Conservation (phyloP, 2,797 vertebrate genomes). For the Perodicticus potto region DNA sequence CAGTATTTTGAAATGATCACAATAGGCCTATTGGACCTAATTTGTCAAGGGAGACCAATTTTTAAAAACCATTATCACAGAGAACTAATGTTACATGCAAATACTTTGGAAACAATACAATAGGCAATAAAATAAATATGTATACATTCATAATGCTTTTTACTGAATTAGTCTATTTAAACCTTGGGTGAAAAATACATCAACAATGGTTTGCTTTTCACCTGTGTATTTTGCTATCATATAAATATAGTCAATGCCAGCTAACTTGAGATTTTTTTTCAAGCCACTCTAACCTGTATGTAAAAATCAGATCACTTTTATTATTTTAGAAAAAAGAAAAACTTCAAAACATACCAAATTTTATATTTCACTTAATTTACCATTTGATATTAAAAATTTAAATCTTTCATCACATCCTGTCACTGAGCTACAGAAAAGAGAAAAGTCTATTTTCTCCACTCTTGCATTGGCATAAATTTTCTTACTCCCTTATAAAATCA, state of each 20-base stretch:
- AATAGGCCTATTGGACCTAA: accelerated
- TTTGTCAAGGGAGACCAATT: background rate
- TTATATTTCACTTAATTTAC: background rate
- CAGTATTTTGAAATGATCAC: background rate
- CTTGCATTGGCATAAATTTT: background rate
- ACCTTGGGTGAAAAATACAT: background rate
- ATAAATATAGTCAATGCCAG: background rate
- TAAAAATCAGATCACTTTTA: background rate
- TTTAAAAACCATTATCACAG: background rate
- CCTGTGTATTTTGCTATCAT: background rate
- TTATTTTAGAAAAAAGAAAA: background rate
- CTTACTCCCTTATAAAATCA: background rate
- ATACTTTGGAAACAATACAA: background rate
- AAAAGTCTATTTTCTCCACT: background rate
- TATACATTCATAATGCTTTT: background rate
- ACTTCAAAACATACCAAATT: background rate
- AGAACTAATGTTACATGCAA: background rate
- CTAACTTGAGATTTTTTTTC: constrained; percentile 22
- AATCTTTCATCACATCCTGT: background rate
- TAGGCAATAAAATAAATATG: background rate
- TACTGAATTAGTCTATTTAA: constrained; percentile 25
- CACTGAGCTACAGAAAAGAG: background rate
- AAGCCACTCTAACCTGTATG: background rate
- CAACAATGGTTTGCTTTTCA: constrained; percentile 3
- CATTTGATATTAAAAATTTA: background rate